Evolutionary conservation across 2,113 vertebrate species (phyloP).

Genomic region (Stictonetta naevosa): DNA sequence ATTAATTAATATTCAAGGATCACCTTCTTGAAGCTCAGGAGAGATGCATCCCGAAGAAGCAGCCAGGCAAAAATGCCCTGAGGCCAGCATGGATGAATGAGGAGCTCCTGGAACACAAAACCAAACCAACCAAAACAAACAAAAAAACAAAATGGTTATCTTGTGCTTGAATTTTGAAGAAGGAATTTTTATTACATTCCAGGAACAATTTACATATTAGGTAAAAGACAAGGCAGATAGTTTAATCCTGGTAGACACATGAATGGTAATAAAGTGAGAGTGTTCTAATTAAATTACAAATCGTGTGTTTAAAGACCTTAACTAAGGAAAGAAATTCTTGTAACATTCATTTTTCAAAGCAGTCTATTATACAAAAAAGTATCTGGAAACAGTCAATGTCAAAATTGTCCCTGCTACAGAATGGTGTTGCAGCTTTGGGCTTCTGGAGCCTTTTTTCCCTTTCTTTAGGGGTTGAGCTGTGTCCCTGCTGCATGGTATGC

Average conservation of each 20-base stretch:
- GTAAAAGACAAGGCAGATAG: conserved; percentile 6
- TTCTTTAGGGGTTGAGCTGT: background rate
- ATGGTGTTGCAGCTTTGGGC: background rate
- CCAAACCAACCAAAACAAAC: no score
- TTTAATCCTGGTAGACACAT: conserved; percentile 42
- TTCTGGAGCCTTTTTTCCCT: background rate
- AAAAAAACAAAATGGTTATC: background rate
- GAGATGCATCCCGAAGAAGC: no score
- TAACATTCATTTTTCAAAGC: background rate
- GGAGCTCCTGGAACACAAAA: no score
- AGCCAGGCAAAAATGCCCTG: no score
- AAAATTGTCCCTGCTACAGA: background rate
- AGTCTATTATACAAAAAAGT: background rate
- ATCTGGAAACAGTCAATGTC: background rate
- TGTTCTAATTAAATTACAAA: background rate
- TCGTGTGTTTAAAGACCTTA: background rate
- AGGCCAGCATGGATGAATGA: no score
- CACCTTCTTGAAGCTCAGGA: no score
- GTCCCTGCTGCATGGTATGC: background rate
- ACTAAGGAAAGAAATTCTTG: background rate
- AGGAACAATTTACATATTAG: conserved; percentile 7
- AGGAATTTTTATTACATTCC: conserved; percentile 41
- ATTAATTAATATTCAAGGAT: no score
- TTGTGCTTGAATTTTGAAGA: conserved; percentile 50
- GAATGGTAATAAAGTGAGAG: background rate